Evolutionary conservation across 1,140 invertebrate genomes (phyloP).

Genomic region (Bombus pyrosoma): DNA sequence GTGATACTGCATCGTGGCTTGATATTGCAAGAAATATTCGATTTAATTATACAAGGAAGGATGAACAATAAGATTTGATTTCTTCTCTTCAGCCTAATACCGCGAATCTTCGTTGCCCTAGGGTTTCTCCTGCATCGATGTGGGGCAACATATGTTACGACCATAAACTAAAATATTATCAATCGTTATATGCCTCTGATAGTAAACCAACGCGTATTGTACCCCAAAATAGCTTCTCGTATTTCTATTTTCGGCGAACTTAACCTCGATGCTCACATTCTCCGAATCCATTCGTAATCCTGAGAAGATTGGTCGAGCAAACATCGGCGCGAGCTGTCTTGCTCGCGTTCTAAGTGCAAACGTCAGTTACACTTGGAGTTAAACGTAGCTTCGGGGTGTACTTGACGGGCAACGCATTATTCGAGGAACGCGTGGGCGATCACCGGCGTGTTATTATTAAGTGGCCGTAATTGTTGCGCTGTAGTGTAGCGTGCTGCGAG

Average conservation of each 20-base stretch:
- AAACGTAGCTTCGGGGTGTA: neutral
- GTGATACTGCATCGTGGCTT: too few species aligned
- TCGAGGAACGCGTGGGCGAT: slow-evolving; percentile 14
- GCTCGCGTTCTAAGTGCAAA: slow-evolving; percentile 25
- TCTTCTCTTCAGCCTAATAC: neutral
- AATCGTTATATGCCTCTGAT: too few species aligned
- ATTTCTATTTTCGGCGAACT: too few species aligned
- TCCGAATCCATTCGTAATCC: neutral
- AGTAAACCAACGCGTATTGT: too few species aligned
- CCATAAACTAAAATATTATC: too few species aligned
- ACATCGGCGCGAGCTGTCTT: neutral
- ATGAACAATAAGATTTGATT: neutral
- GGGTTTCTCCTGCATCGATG: neutral
- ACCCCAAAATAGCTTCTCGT: too few species aligned
- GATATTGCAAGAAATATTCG: neutral
- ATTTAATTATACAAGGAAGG: neutral
- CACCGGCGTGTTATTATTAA: slow-evolving; percentile 44
- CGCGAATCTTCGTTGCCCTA: neutral
- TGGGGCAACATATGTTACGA: neutral
- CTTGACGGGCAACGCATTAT: slow-evolving; percentile 17
- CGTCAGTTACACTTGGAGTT: slow-evolving; percentile 11
- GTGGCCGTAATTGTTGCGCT: slow-evolving; percentile 33
- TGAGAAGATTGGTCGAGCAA: neutral
- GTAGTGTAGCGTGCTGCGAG: neutral
- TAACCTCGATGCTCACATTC: too few species aligned